Conservation (phyloP, 2,888 invertebrate genomes). For the Meta bourneti region DNA sequence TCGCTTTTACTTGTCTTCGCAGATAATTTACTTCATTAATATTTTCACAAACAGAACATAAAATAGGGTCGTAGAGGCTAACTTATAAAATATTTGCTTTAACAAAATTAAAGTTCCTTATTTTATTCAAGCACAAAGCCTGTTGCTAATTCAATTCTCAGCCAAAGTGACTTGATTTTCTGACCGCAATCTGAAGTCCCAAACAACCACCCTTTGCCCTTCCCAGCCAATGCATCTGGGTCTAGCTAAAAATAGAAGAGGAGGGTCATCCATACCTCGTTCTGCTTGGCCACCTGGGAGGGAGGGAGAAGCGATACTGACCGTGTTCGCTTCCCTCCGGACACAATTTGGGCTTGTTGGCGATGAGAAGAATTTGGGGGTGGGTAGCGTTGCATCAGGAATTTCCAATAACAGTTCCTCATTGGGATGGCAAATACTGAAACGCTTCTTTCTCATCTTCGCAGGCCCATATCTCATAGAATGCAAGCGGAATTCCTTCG, state of each 20-base stretch:
- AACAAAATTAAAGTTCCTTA: too few relatives aligned
- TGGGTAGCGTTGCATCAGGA: neutral
- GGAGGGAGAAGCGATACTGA: neutral
- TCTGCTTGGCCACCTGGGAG: constrained; percentile 13
- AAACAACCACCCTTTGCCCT: neutral
- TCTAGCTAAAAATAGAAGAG: constrained; percentile 28
- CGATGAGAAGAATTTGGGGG: constrained; percentile 3
- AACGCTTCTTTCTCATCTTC: too few relatives aligned
- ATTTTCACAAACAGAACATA: too few relatives aligned
- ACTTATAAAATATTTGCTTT: too few relatives aligned
- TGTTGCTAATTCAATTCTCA: too few relatives aligned
- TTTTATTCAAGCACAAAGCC: too few relatives aligned
- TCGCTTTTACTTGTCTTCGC: too few relatives aligned
- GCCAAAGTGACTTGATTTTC: neutral
- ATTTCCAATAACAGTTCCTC: constrained; percentile 46
- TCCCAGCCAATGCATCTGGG: neutral
- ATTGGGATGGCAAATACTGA: neutral
- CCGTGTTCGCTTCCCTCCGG: neutral
- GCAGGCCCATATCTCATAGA: too few relatives aligned
- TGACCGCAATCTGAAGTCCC: neutral
- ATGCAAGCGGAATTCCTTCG: too few relatives aligned
- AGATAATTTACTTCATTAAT: too few relatives aligned
- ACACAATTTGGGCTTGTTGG: constrained; percentile 34
- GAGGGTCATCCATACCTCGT: constrained; percentile 14
- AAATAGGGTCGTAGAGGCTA: too few relatives aligned